Evolutionary conservation across 2,113 vertebrate species (phyloP).

Genomic region (Brachirus orientalis): DNA sequence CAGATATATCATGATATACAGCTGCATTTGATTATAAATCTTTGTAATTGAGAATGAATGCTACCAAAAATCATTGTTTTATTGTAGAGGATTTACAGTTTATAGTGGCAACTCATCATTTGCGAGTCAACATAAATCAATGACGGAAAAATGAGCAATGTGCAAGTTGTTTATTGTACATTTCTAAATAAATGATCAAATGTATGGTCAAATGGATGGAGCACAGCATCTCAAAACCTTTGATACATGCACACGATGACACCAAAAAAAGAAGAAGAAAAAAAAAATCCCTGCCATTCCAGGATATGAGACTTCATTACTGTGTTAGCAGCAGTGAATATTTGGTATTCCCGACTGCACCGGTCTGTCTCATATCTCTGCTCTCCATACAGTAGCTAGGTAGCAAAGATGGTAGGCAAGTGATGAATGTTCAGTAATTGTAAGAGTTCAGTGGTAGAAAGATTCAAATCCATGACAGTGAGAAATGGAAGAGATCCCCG

Average conservation of each 20-base stretch:
- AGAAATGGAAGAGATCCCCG: conserved; percentile 83
- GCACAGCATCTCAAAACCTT: neutral
- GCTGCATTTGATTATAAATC: neutral
- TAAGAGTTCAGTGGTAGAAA: conserved; percentile 83
- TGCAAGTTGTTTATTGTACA: neutral
- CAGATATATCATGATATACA: conserved; percentile 41
- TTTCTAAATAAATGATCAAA: neutral
- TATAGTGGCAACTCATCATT: neutral
- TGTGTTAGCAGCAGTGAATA: conserved; percentile 34
- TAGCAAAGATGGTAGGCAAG: conserved; percentile 70
- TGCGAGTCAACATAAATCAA: neutral
- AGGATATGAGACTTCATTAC: conserved; percentile 38
- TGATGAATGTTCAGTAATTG: conserved; percentile 82
- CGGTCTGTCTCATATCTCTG: conserved; percentile 50
- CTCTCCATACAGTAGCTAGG: conserved; percentile 56
- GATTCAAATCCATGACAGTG: conserved; percentile 88
- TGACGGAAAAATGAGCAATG: neutral
- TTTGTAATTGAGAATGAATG: neutral
- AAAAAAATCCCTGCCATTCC: conserved; percentile 5
- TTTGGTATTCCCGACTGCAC: conserved; percentile 57
- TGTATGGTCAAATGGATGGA: too few relatives aligned
- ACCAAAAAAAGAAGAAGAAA: conserved; percentile 23
- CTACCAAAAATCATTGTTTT: conserved; percentile 10
- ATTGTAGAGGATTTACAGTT: conserved; percentile 16
- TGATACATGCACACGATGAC: neutral